Conservation (phyloP, 1,140 invertebrate species). For the Ruditapes philippinarum region DNA sequence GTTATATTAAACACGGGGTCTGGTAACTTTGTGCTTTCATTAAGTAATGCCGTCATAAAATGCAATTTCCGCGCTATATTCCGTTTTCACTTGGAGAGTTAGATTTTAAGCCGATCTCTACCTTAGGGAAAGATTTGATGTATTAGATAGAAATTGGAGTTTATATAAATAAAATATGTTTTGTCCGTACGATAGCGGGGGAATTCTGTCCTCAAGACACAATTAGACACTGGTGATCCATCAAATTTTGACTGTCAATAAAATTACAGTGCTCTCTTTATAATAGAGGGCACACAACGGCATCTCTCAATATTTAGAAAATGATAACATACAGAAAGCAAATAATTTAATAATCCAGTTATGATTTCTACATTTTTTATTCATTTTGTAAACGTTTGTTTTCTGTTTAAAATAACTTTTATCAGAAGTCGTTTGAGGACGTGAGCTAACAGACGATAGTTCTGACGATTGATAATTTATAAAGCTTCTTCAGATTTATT, state of each 20-base stretch:
- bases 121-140: conserved; percentile 44
- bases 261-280: not conserved
- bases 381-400: no score
- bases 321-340: not conserved
- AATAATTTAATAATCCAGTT: no score
- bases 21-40: conserved; percentile 15
- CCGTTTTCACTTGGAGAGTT: conserved; percentile 35
- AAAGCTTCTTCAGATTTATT: no score
- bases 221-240: conserved; percentile 27
- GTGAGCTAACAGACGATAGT: no score
- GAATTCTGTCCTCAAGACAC: not conserved
- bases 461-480: no score
- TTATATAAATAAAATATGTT: conserved; percentile 56
- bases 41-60: conserved; percentile 58
- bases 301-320: conserved; percentile 3
- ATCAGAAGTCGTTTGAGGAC: no score
- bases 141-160: conserved; percentile 56
- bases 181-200: conserved; percentile 36
- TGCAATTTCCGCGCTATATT: conserved; percentile 43
- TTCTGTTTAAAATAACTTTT: no score
- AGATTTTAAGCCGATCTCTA: conserved; percentile 41
- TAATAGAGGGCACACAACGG: conserved; percentile 16
- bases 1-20: conserved; percentile 32
- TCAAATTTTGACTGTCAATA: conserved; percentile 30
- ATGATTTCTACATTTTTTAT: no score